Evolutionary conservation across 2,888 invertebrate species (phyloP), one percentile per base, ranked within the genome.

Genomic region (Trachelus tabidus): DNA sequence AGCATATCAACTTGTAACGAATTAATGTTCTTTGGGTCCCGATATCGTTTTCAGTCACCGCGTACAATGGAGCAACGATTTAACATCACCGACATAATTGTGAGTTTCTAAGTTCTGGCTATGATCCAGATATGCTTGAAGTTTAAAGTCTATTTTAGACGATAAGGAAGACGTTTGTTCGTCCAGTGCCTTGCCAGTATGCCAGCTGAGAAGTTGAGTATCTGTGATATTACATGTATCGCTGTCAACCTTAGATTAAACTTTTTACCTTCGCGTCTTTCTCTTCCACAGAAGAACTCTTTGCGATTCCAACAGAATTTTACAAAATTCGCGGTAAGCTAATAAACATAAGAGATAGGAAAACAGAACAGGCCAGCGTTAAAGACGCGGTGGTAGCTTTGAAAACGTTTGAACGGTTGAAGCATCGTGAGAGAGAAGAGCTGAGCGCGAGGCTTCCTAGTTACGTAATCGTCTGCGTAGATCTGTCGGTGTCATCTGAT

Each of bases 151-250:
- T 89, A 90, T 90, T 90, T 90, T 89, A 86, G 88, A 90, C 89
- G 88, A 90, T 90, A 90, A 90, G 89, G 89, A 90, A 91, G 90
- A 89, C 90, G 89, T 90, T 90, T 89, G 90, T 90, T 90, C 89
- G 90, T 90, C 88, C 89, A 87, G 87, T 56, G 56, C 56, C 23
- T 56, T 56, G 56, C 84, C 84, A 86, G 86, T 84, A 84, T 86
- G 87, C 87, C 87, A 86, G 84, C 87, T 87, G 88, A 87, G 85
- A 88, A 87, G 88, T 89, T 88, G 88, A 84, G 83, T 84, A 84
- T 84, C 84, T 85, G 83, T 85, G 85, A 85, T 84, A 86, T 87
- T 87, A 84, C 84, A 85, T 84, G 83, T 77, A 76, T 75, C 31
- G 78, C 74, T 69, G 78, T 77, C 80, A 69, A 76, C 76, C 80